Base-by-base conservation (phyloP, 1,140 invertebrate species). In the Akabosia matsudoensis region DNA sequence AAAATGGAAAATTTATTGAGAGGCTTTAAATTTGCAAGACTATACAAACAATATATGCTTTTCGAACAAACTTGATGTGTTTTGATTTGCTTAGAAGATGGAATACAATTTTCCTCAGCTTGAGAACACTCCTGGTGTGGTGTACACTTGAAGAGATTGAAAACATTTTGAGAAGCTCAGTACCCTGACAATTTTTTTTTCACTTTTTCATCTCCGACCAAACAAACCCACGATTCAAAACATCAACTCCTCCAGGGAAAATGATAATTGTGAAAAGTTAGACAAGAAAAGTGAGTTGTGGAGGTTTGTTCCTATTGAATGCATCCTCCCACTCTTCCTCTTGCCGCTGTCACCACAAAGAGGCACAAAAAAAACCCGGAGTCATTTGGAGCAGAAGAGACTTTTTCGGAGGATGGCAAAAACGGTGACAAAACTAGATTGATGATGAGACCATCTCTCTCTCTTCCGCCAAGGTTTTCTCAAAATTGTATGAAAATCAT, bases 81-180 rank as follows among this genome's bases (percentile, higher is more conserved):
- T n/a, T n/a, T n/a, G n/a, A n/a, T n/a, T n/a, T n/a, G n/a, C n/a
- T n/a, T n/a, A n/a, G n/a, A n/a, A n/a, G n/a, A n/a, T n/a, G n/a
- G n/a, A n/a, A n/a, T n/a, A n/a, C n/a, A n/a, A n/a, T n/a, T n/a
- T n/a, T n/a, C n/a, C n/a, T n/a, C n/a, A n/a, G n/a, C n/a, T n/a
- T n/a, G n/a, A n/a, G n/a, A n/a, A n/a, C n/a, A n/a, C n/a, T n/a
- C n/a, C n/a, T n/a, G n/a, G n/a, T n/a, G 37, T 45, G 37, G 37
- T 10, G 7, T 45, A 56, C 10, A 56, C 61, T 67, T 7, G 28
- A 67, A 67, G 31, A 30, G 61, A 67, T 67, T 67, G 61, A 67
- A 67, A 67, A 67, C 61, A 67, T 67, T 67, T 31, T 7, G 61
- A 67, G 28, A 28, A 67, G n/a, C 31, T 67, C n/a, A 13, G 54